Percentiles rank a stretch among this genome's conserved stretches.
Evolutionary conservation across 2,888 invertebrate genomes (phyloP).

Genomic region (Brachypterus glaber): DNA sequence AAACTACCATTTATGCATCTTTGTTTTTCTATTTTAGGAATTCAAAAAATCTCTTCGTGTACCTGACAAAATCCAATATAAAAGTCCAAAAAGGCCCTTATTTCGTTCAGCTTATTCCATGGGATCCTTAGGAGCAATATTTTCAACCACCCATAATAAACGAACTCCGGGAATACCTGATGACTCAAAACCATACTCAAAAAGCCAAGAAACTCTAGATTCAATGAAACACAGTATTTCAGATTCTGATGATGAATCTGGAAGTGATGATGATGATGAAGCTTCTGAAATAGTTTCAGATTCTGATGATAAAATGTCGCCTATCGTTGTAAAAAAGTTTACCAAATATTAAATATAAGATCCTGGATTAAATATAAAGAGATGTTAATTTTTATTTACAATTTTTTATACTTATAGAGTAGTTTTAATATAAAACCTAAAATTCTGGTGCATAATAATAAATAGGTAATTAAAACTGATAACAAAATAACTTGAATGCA

Average conservation of each 20-base stretch:
- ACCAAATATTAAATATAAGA: slow-evolving; percentile 24
- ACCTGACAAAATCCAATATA: slow-evolving; percentile 42
- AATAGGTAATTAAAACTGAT: too few species aligned
- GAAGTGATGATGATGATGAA: slow-evolving; percentile 18
- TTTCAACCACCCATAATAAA: slow-evolving; percentile 27
- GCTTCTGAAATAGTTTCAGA: slow-evolving; percentile 17
- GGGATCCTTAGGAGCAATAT: slow-evolving; percentile 34
- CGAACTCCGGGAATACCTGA: slow-evolving; percentile 23
- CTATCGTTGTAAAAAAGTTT: slow-evolving; percentile 25
- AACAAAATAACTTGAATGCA: too few species aligned
- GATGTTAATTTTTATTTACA: too few species aligned
- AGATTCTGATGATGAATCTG: slow-evolving; percentile 17
- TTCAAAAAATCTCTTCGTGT: slow-evolving; percentile 53
- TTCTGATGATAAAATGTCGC: slow-evolving; percentile 21
- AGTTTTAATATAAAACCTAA: too few species aligned
- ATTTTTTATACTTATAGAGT: too few species aligned
- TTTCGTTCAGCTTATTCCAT: slow-evolving; percentile 32
- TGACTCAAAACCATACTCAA: slow-evolving; percentile 19
- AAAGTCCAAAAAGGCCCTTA: slow-evolving; percentile 23
- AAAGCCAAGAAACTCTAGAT: slow-evolving; percentile 35
- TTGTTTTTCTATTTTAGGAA: slow-evolving; percentile 47
- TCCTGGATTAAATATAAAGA: too few species aligned
- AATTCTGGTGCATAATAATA: too few species aligned
- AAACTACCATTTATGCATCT: too few species aligned
- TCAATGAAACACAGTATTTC: slow-evolving; percentile 27